Conservation (phyloP, 2,113 vertebrate genomes). For the Azemiops feae region DNA sequence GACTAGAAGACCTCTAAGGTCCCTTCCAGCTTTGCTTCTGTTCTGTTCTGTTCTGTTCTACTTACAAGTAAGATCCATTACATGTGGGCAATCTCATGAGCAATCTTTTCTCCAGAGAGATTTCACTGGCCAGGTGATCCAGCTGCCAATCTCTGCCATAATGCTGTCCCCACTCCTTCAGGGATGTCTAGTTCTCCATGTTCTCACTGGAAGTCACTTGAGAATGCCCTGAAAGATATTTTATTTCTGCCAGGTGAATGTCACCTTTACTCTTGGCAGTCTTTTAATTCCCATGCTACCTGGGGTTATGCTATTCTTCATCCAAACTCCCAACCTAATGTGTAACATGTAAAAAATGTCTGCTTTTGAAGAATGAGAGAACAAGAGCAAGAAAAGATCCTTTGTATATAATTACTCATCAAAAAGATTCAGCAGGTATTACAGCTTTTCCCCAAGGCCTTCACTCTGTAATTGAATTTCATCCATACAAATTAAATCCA, state of each 20-base stretch:
- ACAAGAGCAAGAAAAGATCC: conserved; percentile 21
- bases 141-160: not conserved
- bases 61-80: not conserved
- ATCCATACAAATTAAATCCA: conserved; percentile 72
- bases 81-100: not conserved
- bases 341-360: conserved; percentile 47
- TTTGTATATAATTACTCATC: conserved; percentile 68
- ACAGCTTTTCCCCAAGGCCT: conserved; percentile 54
- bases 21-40: no score
- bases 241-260: conserved; percentile 55
- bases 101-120: not conserved
- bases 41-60: no score
- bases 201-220: not conserved
- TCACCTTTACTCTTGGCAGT: conserved; percentile 60
- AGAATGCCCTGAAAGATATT: conserved; percentile 61
- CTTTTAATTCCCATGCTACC: conserved; percentile 47
- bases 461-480: conserved; percentile 71
- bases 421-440: conserved; percentile 69
- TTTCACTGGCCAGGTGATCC: not conserved
- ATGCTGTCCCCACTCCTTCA: not conserved
- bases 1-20: no score
- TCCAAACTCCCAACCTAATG: conserved; percentile 53
- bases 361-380: conserved; percentile 30
- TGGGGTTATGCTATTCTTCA: conserved; percentile 43
- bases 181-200: not conserved